Percentiles rank a stretch among this genome's conserved stretches.
phyloP scores from a whole-genome alignment of 2,888 invertebrate species.

The Dromius quadrimaculatus region DNA sequence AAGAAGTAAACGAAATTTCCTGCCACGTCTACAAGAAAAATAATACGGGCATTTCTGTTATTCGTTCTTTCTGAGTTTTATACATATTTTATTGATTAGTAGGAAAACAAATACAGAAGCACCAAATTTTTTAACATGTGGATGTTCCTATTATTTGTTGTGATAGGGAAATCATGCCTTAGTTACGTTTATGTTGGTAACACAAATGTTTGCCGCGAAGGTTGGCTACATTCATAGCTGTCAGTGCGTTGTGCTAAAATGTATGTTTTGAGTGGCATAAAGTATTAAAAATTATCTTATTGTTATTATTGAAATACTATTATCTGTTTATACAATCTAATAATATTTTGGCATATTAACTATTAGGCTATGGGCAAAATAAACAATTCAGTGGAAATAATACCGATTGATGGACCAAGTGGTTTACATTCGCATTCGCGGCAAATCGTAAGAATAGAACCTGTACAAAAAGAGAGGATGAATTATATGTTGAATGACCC shows the following conservation, averaged over 20 bases:
- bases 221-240: background rate
- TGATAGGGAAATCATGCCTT: too few relatives aligned
- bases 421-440: slow-evolving; percentile 48
- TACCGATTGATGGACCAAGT: slow-evolving; percentile 55
- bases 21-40: too few relatives aligned
- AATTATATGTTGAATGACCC: slow-evolving; percentile 63
- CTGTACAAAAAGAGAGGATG: slow-evolving; percentile 49
- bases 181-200: slow-evolving; percentile 7
- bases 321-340: background rate
- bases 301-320: background rate
- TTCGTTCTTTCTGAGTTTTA: too few relatives aligned
- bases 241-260: background rate
- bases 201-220: background rate
- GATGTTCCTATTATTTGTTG: too few relatives aligned
- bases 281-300: background rate
- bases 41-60: too few relatives aligned
- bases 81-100: too few relatives aligned
- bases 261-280: background rate
- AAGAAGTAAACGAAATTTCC: too few relatives aligned
- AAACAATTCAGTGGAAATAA: slow-evolving; percentile 57
- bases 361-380: slow-evolving; percentile 56
- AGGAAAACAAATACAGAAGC: too few relatives aligned
- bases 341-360: background rate
- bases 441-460: slow-evolving; percentile 41
- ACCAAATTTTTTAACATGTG: too few relatives aligned